These are phyloP conservation scores for Pseudorectes ferrugineus DNA, from an alignment of 2,113 vertebrate genomes.

Conservation along the genomic window DNA sequence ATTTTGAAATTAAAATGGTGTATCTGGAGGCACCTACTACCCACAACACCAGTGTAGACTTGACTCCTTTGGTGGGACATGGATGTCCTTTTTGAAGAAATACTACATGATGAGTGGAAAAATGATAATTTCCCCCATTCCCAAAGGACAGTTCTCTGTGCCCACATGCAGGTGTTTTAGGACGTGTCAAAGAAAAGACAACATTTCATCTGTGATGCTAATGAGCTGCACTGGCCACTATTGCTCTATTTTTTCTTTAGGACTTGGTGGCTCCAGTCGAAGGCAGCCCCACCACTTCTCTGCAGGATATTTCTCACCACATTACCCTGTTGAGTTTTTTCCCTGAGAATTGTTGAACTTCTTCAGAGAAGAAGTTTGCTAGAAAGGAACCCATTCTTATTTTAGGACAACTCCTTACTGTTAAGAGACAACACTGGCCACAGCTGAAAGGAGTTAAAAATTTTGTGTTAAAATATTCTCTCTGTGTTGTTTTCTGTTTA, in stretches of 20 bases:
- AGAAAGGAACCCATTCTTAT: neutral
- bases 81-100: neutral
- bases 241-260: neutral
- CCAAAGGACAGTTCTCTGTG: neutral
- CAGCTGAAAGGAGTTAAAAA: neutral
- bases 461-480: neutral
- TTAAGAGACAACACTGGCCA: neutral
- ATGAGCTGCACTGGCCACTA: neutral
- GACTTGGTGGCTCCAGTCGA: neutral
- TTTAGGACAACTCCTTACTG: neutral
- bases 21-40: neutral
- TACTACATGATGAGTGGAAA: neutral
- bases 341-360: neutral
- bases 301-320: neutral
- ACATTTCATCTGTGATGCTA: neutral
- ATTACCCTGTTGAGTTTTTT: neutral
- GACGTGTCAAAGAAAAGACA: neutral
- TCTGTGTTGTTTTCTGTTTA: neutral
- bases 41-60: neutral
- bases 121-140: neutral
- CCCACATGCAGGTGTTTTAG: neutral
- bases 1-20: neutral
- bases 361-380: neutral
- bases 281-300: neutral
- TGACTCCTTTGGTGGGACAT: neutral